Conservation (phyloP, 92 coral and sea anemone genomes). For the Epizoanthus fatuus region DNA sequence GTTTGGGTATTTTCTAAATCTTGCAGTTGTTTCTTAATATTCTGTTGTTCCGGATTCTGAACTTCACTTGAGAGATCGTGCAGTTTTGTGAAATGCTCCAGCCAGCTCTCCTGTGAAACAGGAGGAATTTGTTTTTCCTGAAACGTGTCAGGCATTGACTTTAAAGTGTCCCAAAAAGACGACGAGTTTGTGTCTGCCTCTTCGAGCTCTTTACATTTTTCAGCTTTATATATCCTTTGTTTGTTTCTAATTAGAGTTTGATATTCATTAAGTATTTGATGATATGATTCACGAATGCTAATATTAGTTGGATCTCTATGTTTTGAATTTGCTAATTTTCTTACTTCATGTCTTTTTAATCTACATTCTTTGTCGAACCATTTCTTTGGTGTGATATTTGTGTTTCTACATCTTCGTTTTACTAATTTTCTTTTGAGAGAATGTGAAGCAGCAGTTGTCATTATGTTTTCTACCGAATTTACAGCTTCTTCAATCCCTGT, state of each 20-base stretch:
- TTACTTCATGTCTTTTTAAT: conserved; percentile 49
- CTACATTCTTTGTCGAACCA: conserved; percentile 58
- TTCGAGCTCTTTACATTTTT: conserved; percentile 13
- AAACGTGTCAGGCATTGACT: conserved; percentile 51
- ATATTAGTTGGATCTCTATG: conserved; percentile 52
- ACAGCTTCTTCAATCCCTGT: conserved; percentile 40
- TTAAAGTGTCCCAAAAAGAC: conserved; percentile 53
- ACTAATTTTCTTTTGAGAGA: conserved; percentile 41
- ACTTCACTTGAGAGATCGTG: not conserved
- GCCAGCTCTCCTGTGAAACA: conserved; percentile 39
- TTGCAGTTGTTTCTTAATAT: not conserved
- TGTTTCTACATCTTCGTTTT: conserved; percentile 1
- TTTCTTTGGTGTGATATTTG: conserved; percentile 23
- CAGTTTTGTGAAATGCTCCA: not conserved
- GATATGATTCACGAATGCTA: conserved; percentile 38
- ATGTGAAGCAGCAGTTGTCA: conserved; percentile 26
- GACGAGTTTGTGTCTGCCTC: conserved; percentile 3
- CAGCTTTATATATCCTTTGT: conserved; percentile 18
- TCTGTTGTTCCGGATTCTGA: not conserved
- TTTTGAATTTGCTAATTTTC: conserved; percentile 59
- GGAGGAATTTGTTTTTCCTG: conserved; percentile 25
- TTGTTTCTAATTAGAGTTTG: conserved; percentile 48
- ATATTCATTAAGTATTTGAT: conserved; percentile 40
- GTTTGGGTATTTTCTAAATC: not conserved
- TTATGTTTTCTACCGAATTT: conserved; percentile 18